Percentiles rank a stretch among this genome's conserved stretches.
Conservation (phyloP, 2,113 vertebrate species). For the Misgurnus mizolepis region DNA sequence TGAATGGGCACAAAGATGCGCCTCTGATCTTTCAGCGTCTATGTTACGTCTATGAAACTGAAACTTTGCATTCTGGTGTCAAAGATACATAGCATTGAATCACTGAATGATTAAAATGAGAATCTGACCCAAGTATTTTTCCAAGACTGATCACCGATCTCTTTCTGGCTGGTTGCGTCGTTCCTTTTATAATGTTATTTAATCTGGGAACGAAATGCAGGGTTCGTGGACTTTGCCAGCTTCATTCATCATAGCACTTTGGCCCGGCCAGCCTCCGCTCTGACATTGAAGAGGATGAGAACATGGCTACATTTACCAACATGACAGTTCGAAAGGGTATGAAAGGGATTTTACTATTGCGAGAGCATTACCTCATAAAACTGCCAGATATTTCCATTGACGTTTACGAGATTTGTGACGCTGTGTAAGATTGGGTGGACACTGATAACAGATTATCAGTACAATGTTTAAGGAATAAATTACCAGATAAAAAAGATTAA, state of each 20-base stretch:
- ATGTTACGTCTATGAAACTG: conserved; percentile 34
- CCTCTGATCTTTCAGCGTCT: conserved; percentile 49
- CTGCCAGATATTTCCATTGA: conserved; percentile 33
- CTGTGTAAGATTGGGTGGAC: conserved; percentile 14
- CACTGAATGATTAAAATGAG: conserved; percentile 16
- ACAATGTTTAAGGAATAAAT: conserved; percentile 49
- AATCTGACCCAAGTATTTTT: conserved; percentile 31
- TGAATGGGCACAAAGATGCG: not conserved
- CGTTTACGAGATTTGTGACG: conserved; percentile 3
- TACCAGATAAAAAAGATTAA: conserved; percentile 51
- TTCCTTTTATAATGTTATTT: conserved; percentile 18
- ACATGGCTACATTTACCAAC: conserved; percentile 21
- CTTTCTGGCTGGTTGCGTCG: not conserved
- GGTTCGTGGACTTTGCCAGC: not conserved
- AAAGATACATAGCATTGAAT: conserved; percentile 35
- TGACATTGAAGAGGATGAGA: conserved; percentile 10
- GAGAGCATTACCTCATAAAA: conserved; percentile 37
- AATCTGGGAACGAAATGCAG: not conserved
- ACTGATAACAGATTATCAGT: conserved; percentile 60
- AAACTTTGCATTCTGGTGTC: conserved; percentile 1
- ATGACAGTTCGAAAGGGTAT: conserved; percentile 21
- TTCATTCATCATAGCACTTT: conserved; percentile 18
- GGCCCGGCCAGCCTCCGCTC: not conserved
- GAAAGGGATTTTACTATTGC: conserved; percentile 36
- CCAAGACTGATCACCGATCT: not conserved